These are phyloP conservation scores for Kryptolebias marmoratus DNA, from an alignment of 2,113 vertebrate species.

Conservation along the genomic window DNA sequence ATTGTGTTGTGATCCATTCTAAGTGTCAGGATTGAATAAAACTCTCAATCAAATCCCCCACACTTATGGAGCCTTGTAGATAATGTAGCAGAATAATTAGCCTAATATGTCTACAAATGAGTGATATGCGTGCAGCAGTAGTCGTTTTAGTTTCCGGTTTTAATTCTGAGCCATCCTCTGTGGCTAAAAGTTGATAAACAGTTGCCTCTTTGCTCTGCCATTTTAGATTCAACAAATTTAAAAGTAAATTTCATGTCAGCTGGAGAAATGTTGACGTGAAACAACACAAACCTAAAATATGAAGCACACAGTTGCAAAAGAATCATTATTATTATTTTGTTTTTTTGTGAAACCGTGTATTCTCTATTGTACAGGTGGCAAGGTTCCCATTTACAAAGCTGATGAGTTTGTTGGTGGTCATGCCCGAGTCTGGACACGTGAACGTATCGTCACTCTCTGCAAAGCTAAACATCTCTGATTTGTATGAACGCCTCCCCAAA, in stretches of 20 bases:
- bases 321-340: neutral
- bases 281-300: neutral
- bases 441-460: slow-evolving; percentile 81
- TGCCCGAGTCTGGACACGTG: slow-evolving; percentile 81
- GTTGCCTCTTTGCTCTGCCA: too few relatives aligned
- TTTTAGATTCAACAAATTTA: too few relatives aligned
- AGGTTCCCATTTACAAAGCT: slow-evolving; percentile 88
- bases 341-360: neutral
- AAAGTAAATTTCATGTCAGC: too few relatives aligned
- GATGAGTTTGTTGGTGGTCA: slow-evolving; percentile 88
- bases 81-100: too few relatives aligned
- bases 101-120: too few relatives aligned
- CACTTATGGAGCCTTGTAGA: neutral
- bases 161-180: too few relatives aligned
- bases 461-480: slow-evolving; percentile 81
- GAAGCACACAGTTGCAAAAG: neutral
- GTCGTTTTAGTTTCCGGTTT: too few relatives aligned
- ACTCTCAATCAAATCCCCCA: neutral
- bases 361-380: slow-evolving; percentile 83
- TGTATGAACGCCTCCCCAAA: slow-evolving; percentile 81
- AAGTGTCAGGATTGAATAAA: neutral
- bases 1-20: neutral
- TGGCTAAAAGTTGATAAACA: too few relatives aligned
- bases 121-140: too few relatives aligned
- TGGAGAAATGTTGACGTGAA: neutral